phyloP scores from a whole-genome alignment of 2,888 invertebrate genomes.

The Dolichomitus sp. region DNA sequence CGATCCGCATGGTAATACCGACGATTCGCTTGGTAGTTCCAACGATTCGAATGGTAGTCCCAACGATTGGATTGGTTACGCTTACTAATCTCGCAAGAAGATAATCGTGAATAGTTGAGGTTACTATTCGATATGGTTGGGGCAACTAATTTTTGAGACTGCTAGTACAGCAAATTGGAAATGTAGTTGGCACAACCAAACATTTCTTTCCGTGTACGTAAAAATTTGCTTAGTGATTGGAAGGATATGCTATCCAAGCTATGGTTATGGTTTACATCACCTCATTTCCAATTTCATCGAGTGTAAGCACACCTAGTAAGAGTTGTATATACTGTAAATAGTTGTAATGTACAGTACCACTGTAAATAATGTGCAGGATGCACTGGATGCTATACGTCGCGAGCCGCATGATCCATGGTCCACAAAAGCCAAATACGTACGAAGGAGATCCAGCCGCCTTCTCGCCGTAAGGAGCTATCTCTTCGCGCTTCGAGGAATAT shows the following conservation, averaged over 20 bases:
- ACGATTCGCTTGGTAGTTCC: too few species aligned
- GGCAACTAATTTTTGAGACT: too few species aligned
- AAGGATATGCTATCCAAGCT: not conserved
- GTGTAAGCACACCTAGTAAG: not conserved
- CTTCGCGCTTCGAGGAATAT: conserved; percentile 66
- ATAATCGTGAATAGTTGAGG: too few species aligned
- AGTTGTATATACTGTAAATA: conserved; percentile 60
- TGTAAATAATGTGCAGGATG: conserved; percentile 71
- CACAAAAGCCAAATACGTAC: conserved; percentile 12
- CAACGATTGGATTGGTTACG: too few species aligned
- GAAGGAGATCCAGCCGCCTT: conserved; percentile 35
- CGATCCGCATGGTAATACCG: too few species aligned
- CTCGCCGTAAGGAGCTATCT: conserved; percentile 64
- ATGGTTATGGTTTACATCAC: not conserved
- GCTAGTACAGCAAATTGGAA: too few species aligned
- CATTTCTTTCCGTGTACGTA: not conserved
- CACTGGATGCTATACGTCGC: conserved; percentile 65
- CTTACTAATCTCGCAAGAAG: too few species aligned
- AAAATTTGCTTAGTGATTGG: not conserved
- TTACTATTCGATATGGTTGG: too few species aligned
- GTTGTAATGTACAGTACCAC: conserved; percentile 8
- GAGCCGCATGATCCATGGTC: conserved; percentile 20
- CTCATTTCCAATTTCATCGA: not conserved
- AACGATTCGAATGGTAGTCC: too few species aligned
- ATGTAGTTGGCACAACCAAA: too few species aligned